Evolutionary conservation across 1,140 invertebrate genomes (phyloP).

Genomic region (Mya arenaria): DNA sequence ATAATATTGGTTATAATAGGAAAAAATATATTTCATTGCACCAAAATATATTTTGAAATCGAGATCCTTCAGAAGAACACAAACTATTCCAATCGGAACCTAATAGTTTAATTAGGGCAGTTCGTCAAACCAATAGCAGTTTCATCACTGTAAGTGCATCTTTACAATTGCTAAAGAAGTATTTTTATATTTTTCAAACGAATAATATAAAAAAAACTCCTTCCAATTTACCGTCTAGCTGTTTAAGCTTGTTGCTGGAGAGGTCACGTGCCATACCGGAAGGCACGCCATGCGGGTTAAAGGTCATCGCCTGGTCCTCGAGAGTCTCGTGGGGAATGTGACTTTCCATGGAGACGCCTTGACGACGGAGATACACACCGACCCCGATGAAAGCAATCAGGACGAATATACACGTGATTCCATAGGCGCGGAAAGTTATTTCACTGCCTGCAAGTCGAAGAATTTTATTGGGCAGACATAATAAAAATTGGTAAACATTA

Average conservation of each 20-base stretch:
- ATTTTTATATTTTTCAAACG: not conserved
- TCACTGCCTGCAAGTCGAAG: slow-evolving; percentile 89
- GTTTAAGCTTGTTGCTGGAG: slow-evolving; percentile 85
- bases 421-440: slow-evolving; percentile 94
- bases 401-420: slow-evolving; percentile 91
- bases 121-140: not conserved
- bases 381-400: slow-evolving; percentile 82
- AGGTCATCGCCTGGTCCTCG: slow-evolving; percentile 85
- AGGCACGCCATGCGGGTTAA: slow-evolving; percentile 98
- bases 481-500: not conserved
- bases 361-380: slow-evolving; percentile 69
- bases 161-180: not conserved
- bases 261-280: slow-evolving; percentile 93
- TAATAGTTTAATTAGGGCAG: not conserved
- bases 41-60: not conserved
- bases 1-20: not conserved
- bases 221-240: slow-evolving; percentile 58
- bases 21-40: not conserved
- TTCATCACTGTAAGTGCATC: too few species aligned
- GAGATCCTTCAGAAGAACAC: not conserved
- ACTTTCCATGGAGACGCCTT: slow-evolving; percentile 62
- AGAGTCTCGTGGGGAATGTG: slow-evolving; percentile 83
- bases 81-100: not conserved
- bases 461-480: not conserved
- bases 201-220: not conserved